Base-by-base conservation (phyloP, 1,140 invertebrate genomes). In the Drosophila nigrodunni region DNA sequence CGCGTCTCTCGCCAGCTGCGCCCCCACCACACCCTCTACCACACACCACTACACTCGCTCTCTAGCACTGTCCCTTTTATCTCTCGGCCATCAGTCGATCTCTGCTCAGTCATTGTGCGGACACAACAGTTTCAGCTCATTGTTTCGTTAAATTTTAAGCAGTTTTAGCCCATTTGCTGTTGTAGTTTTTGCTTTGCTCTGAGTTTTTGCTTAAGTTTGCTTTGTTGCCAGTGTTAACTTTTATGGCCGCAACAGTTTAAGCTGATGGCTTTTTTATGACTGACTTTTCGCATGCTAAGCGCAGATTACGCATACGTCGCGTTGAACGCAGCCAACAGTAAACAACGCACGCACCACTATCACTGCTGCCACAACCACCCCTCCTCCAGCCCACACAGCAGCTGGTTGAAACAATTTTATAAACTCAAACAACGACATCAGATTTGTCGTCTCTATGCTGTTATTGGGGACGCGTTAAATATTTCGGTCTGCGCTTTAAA, bases 241-340 rank as follows among this genome's bases (percentile, higher is more conserved):
- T 87, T 87, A 87, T 88, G 83, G 83, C 83, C 80, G 80, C 83
- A 87, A 88, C 82, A 87, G 83, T 87, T 88, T 87, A 87, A 87
- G 83, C 83, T 82, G 80, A 88, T 88, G 83, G 80, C 77, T 87
- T 74, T 89, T 88, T 88, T 88, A 88, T 79, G 80, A 64, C 77
- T 89, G 80, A 89, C 83, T 88, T 89, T 88, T 87, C 37, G 80
- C 74, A 80, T 78, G 75, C 82, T 87, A 87, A 87, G 82, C 82
- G 82, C 85, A 79, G 83, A 88, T 88, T 88, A 88, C 83, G 83
- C 80, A 88, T 88, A 88, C 83, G 80, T 74, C 76, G 70, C 60
- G 75, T 77, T 52, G 62, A 64, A 60, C 55, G 64, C 64, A 68
- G 69, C 44, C 60, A 61, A 37, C 55, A 65, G 49, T 66, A 66